Conservation (phyloP, 2,888 invertebrate species). For the Griposia aprilina region DNA sequence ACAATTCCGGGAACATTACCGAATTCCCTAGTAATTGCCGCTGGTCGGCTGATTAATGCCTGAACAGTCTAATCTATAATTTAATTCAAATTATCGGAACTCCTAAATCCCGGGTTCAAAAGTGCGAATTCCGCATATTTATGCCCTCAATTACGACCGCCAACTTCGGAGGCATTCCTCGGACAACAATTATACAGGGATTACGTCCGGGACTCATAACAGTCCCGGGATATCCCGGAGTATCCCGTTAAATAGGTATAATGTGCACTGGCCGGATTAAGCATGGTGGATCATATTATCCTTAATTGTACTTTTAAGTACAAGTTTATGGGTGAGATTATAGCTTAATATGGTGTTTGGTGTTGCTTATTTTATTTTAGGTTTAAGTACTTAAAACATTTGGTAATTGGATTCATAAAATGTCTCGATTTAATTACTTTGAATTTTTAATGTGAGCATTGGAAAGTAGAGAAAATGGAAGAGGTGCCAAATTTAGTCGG, state of each 20-base stretch:
- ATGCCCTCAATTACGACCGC: conserved; percentile 78
- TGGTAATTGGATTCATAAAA: conserved; percentile 50
- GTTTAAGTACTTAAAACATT: conserved; percentile 23
- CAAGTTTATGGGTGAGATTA: conserved; percentile 81
- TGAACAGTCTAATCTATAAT: conserved; percentile 66
- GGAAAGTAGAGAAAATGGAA: not conserved
- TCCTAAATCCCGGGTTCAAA: conserved; percentile 65
- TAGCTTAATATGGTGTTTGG: conserved; percentile 66
- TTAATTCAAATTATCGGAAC: conserved; percentile 68
- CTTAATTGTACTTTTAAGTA: conserved; percentile 86
- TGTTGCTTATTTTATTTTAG: conserved; percentile 68
- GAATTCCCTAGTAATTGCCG: conserved; percentile 44
- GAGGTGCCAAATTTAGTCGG: not conserved
- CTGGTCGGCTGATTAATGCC: conserved; percentile 53
- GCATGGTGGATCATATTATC: conserved; percentile 84
- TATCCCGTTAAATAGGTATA: conserved; percentile 88
- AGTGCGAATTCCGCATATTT: conserved; percentile 75
- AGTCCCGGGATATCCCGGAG: conserved; percentile 78
- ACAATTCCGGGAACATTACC: conserved; percentile 25
- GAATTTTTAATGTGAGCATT: not conserved
- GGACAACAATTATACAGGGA: conserved; percentile 88
- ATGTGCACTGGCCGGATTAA: conserved; percentile 85
- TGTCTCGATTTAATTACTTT: conserved; percentile 34
- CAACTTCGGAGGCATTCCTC: conserved; percentile 85
- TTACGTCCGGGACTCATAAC: conserved; percentile 87